Conservation (phyloP, 2,797 vertebrate species). For the Ceryle rudis region DNA sequence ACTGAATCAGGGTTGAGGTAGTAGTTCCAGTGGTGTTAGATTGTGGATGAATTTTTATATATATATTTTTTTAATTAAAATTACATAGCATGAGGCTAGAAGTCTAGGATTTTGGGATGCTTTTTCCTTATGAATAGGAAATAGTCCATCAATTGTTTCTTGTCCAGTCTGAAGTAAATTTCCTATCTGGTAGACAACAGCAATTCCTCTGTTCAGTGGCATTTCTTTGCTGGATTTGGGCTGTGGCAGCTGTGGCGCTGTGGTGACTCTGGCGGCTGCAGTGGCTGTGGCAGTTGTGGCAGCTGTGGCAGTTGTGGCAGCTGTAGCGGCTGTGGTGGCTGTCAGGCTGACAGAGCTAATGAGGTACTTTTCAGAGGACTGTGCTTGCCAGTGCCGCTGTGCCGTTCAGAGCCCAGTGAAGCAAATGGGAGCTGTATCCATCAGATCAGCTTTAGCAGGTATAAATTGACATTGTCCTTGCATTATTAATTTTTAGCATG, state of each 20-base stretch:
- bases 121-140: background rate
- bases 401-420: background rate
- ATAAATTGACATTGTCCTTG: background rate
- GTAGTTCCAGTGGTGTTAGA: background rate
- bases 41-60: background rate
- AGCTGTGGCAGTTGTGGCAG: too few relatives aligned
- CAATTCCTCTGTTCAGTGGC: background rate
- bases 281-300: too few relatives aligned
- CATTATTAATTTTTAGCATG: background rate
- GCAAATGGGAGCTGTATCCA: background rate
- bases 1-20: background rate
- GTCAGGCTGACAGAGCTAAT: background rate
- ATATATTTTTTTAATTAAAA: background rate
- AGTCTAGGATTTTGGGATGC: background rate
- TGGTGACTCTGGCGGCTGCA: too few relatives aligned
- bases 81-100: background rate
- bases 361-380: background rate
- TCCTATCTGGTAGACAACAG: background rate
- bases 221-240: background rate
- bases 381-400: background rate
- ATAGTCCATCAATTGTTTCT: background rate
- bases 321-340: too few relatives aligned
- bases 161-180: background rate
- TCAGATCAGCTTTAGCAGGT: background rate
- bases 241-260: background rate